Base-by-base conservation (phyloP, 2,888 invertebrate genomes). In the Acleris laterana region DNA sequence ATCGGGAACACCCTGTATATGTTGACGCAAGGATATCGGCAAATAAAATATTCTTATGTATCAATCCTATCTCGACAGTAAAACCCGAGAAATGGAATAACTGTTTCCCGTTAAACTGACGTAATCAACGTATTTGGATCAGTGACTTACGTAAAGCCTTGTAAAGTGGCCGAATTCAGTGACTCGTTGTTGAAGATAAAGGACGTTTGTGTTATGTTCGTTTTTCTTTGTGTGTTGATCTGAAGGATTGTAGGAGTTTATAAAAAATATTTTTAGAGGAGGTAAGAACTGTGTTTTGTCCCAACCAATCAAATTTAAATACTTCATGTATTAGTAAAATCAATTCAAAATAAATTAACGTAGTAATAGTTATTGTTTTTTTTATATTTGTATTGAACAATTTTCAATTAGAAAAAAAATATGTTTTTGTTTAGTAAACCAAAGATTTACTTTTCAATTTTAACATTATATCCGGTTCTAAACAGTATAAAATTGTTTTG, bases 71-170 rank as follows among this genome's bases (percentile, higher is more conserved):
- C 55, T 55, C 20, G 19, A 55, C 7, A 42, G 16, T 55, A 55
- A 25, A 55, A 32, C 32, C 32, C 28, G 28, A 53, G 17, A 19
- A 55, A 55, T 20, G 38, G 19, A 55, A 55, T 55, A 55, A 55
- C 13, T 44, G 44, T n/a, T n/a, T 32, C 32, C 32, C 32, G 44
- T 44, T 13, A n/a, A 16, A 16, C 44, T n/a, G 13, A 11, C 44
- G 44, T n/a, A 44, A 5, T 44, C 44, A n/a, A n/a, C n/a, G 44
- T 44, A 44, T 44, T 44, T n/a, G n/a, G 44, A 1, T 5, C 44
- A 44, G n/a, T n/a, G 7, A 1, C n/a, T 16, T 6, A 44, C 16
- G 44, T 9, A 16, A 16, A 16, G 5, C 44, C 44, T 44, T 44
- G 5, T 5, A 44, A 13, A n/a, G 44, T 16, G 44, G 11, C 44